Evolutionary conservation across 2,113 vertebrate species (phyloP).

Genomic region (Pogonocichla stellata): DNA sequence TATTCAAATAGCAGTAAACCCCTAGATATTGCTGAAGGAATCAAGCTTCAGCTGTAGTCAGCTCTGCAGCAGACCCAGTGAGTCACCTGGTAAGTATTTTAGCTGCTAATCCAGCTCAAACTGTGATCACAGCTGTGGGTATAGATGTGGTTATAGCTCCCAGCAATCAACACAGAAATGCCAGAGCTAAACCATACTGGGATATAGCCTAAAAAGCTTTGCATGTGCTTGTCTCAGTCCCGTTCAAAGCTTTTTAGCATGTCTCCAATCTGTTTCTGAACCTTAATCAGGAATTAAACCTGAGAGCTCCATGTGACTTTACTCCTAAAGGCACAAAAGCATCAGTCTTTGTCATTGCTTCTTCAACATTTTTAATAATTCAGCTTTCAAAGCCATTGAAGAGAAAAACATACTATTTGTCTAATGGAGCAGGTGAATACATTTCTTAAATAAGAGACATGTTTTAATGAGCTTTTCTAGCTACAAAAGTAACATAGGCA

Average conservation of each 20-base stretch:
- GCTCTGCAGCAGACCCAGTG: not conserved
- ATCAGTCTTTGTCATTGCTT: not conserved
- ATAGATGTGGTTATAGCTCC: not conserved
- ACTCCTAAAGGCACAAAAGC: not conserved
- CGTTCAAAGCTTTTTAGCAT: not conserved
- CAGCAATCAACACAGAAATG: not conserved
- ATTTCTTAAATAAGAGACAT: not conserved
- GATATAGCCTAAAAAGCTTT: not conserved
- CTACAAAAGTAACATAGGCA: not conserved
- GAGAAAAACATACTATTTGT: not conserved
- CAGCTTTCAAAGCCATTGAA: not conserved
- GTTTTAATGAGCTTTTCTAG: not conserved
- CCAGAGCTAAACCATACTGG: not conserved
- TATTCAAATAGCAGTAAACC: not conserved
- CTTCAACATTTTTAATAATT: not conserved
- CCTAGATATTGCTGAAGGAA: not conserved
- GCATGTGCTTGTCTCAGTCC: accelerated
- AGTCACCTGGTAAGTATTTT: not conserved
- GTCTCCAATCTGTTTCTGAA: not conserved
- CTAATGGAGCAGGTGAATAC: accelerated
- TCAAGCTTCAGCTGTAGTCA: not conserved
- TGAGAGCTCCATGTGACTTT: not conserved
- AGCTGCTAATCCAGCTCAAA: not conserved
- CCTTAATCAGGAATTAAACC: not conserved
- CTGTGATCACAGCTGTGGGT: not conserved